Base-by-base conservation (phyloP, 2,113 vertebrate species). In the Aptenodytes patagonicus region DNA sequence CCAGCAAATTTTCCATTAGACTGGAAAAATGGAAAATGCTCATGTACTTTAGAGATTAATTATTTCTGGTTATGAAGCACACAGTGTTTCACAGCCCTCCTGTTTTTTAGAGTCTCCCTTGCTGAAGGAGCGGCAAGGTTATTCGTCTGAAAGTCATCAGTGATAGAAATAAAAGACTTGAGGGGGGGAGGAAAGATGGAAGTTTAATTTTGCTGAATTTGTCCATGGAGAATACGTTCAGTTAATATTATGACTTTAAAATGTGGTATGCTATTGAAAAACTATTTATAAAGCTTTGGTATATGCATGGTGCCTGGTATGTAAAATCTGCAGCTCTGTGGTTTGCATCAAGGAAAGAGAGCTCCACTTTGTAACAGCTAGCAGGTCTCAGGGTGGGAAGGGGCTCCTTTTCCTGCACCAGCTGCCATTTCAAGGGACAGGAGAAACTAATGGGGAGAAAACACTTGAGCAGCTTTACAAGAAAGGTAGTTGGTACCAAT, bases 241-340 rank as follows among this genome's bases (percentile, higher is more conserved):
- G 52, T 83, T 93, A 92, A 96, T 95, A 76, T 57, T 93, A 52
- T 40, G 47, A 70, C 34, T 96, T 82, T 57, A 87, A 94, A 94
- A 92, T 46, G 31, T 9, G 17, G 2, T 76, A 47, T 38, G 55
- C 32, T 94, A 31, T 65, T 83, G 81, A n/a, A 89, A 95, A 96
- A 57, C 42, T 68, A 28, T 87, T 94, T 86, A 47, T 83, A 91
- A 96, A 89, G 31, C 71, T 73, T 85, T 76, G 65, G 60, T 65
- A 62, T 87, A 58, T 46, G 76, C 10, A 10, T 20, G 18, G 29
- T 8, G 10, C 20, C 40, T 66, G 25, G 12, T 60, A 69, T 4
- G 7, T 38, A 72, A 92, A 87, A 89, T 83, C 26, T 89, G n/a
- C 15, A 61, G 70, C 8, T 81, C 66, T 55, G 12, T 44, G 58